These are phyloP conservation scores for Epirrita christyi DNA, from an alignment of 2,888 invertebrate species.

Conservation along the genomic window DNA sequence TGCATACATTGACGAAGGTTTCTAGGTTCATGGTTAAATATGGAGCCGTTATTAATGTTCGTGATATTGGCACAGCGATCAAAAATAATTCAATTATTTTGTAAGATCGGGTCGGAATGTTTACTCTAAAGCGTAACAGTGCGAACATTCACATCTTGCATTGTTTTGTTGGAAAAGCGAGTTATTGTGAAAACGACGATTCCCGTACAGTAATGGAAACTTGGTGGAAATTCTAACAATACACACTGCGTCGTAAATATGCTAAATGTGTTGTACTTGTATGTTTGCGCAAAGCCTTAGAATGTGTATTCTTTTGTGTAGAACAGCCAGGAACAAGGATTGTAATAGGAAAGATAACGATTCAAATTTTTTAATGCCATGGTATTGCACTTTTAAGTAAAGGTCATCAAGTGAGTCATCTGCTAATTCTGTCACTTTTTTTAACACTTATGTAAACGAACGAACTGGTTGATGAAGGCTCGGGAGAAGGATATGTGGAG, in stretches of 20 bases:
- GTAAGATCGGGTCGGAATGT: slow-evolving; percentile 15
- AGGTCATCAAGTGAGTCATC: too few relatives aligned
- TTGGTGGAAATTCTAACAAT: slow-evolving; percentile 45
- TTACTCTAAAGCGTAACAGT: slow-evolving; percentile 11
- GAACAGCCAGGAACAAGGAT: not conserved
- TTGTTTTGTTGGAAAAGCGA: slow-evolving; percentile 46
- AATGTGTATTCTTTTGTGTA: slow-evolving; percentile 8
- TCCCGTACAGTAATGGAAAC: slow-evolving; percentile 42
- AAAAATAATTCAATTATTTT: not conserved
- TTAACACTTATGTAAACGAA: too few relatives aligned
- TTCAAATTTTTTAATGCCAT: too few relatives aligned
- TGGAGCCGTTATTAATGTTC: not conserved
- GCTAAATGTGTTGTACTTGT: slow-evolving; percentile 34
- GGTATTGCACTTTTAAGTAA: too few relatives aligned
- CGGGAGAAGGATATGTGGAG: too few relatives aligned
- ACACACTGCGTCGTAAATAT: slow-evolving; percentile 45
- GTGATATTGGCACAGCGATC: not conserved
- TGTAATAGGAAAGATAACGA: too few relatives aligned
- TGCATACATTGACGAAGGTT: not conserved
- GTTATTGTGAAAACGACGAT: slow-evolving; percentile 43
- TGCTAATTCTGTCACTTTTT: too few relatives aligned
- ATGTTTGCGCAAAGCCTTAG: slow-evolving; percentile 18
- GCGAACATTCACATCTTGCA: slow-evolving; percentile 43
- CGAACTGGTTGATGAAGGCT: too few relatives aligned
- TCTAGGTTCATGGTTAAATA: not conserved